These are phyloP conservation scores for Diacarnus erythraeanus DNA, from an alignment of 37 sponge, comb jelly and placozoan species.

Conservation along the genomic window DNA sequence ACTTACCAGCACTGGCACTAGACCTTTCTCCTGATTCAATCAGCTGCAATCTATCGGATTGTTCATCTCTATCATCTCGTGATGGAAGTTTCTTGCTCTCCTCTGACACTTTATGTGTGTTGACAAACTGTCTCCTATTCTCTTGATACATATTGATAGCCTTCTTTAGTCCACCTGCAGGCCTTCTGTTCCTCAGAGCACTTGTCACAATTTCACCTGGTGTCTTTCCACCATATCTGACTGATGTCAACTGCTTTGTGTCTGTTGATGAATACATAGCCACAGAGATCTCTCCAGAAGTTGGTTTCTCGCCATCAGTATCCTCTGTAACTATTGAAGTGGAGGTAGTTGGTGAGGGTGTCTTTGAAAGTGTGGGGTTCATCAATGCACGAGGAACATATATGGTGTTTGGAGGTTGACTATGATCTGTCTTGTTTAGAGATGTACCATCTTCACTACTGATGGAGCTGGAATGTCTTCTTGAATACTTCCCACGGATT, in stretches of 20 bases:
- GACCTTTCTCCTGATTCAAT: background rate
- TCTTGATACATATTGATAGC: conserved; percentile 56
- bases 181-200: conserved; percentile 6
- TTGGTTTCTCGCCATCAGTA: background rate
- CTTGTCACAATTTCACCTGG: conserved; percentile 32
- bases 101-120: background rate
- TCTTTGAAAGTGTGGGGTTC: background rate
- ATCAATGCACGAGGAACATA: background rate
- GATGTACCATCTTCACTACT: background rate
- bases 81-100: background rate
- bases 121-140: conserved; percentile 16
- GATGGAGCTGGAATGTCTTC: background rate
- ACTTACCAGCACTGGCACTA: conserved; percentile 16
- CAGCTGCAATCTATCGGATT: background rate
- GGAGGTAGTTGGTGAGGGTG: background rate
- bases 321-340: background rate
- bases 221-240: background rate
- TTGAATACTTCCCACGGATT: background rate
- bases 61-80: background rate
- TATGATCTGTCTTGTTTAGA: background rate
- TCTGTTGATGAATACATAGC: background rate
- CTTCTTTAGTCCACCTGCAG: conserved; percentile 39
- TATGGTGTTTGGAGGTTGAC: background rate
- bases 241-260: background rate
- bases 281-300: background rate